Conservation (phyloP, 2,113 vertebrate genomes). For the Cisticola juncidis region DNA sequence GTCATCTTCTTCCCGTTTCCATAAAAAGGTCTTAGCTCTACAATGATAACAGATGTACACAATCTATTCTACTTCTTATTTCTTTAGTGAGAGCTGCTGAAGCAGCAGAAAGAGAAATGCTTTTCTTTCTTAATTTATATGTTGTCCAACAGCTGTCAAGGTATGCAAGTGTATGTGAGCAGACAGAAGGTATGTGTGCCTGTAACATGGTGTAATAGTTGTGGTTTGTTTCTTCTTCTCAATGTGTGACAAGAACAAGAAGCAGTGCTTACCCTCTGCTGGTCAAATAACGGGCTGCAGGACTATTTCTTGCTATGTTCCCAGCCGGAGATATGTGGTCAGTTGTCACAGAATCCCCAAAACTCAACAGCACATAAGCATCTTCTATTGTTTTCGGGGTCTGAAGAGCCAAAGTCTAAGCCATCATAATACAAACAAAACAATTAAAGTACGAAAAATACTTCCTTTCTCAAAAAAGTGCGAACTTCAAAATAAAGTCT, state of each 20-base stretch:
- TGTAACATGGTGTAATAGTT: background rate
- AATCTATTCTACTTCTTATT: background rate
- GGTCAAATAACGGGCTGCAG: conserved; percentile 91
- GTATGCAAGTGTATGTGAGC: background rate
- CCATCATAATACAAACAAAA: background rate
- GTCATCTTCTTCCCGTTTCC: background rate
- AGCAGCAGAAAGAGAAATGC: background rate
- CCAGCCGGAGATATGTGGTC: conserved; percentile 98
- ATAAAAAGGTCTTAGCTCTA: background rate
- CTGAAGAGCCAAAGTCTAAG: conserved; percentile 83
- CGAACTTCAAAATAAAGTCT: background rate
- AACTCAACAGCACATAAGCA: conserved; percentile 89
- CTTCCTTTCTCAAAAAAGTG: background rate
- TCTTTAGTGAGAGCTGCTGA: background rate
- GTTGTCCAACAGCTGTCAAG: background rate
- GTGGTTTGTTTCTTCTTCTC: background rate
- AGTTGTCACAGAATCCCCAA: conserved; percentile 96
- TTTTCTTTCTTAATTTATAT: background rate
- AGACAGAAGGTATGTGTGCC: background rate
- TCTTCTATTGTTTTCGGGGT: conserved; percentile 80
- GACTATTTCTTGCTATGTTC: conserved; percentile 93
- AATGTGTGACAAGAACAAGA: background rate
- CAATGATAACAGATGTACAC: background rate
- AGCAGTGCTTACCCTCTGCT: conserved; percentile 80
- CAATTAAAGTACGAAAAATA: background rate